These are phyloP conservation scores for Varanus salvator DNA, from an alignment of 2,113 vertebrate genomes.

Conservation along the genomic window DNA sequence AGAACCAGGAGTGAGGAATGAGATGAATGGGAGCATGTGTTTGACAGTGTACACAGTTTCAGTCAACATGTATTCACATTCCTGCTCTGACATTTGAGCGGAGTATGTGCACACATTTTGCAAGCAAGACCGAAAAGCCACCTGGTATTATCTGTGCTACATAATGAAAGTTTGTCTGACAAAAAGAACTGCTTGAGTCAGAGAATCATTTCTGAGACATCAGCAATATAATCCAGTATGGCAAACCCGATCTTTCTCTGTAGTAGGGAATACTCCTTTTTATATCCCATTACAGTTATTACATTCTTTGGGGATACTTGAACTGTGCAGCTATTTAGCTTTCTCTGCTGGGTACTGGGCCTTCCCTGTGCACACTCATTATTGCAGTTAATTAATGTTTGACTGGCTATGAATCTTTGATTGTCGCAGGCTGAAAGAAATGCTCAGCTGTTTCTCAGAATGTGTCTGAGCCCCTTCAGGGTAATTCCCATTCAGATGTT, in stretches of 20 bases:
- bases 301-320: not conserved
- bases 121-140: too few species aligned
- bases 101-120: too few species aligned
- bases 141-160: not conserved
- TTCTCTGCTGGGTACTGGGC: not conserved
- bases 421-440: not conserved
- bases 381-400: not conserved
- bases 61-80: too few species aligned
- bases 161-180: conserved; percentile 13
- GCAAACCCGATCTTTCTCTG: conserved; percentile 7
- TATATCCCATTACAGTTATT: conserved; percentile 26
- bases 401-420: not conserved
- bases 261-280: conserved; percentile 18
- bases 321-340: not conserved
- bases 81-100: too few species aligned
- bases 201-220: conserved; percentile 17
- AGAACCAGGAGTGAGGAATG: too few species aligned
- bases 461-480: not conserved
- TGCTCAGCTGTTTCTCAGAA: not conserved
- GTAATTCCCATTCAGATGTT: conserved; percentile 6
- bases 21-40: too few species aligned
- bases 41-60: too few species aligned
- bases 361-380: conserved; percentile 1
- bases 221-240: conserved; percentile 9
- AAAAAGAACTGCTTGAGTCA: not conserved